Conservation (phyloP, 2,888 invertebrate species). For the Drymonia ruficornis region DNA sequence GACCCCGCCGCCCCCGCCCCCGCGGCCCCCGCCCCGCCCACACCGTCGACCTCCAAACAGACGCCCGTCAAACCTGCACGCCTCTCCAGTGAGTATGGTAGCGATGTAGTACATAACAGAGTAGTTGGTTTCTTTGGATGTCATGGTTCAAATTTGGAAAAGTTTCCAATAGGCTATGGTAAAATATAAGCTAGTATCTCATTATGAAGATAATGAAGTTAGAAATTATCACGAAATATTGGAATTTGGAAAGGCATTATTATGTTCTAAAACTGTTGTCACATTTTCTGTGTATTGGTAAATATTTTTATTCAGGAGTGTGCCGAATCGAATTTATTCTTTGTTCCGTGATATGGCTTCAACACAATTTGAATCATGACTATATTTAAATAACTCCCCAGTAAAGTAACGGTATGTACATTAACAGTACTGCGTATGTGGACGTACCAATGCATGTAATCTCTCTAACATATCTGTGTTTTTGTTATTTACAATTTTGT, state of each 20-base stretch:
- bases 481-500: conserved; percentile 53
- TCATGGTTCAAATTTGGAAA: conserved; percentile 39
- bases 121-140: conserved; percentile 13
- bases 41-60: conserved; percentile 66
- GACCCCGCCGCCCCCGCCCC: conserved; percentile 37
- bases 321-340: too few species aligned
- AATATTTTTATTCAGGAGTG: too few species aligned
- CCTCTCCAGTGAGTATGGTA: conserved; percentile 75
- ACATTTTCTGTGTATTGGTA: too few species aligned
- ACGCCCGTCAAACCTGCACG: conserved; percentile 79
- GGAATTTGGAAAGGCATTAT: too few species aligned
- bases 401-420: conserved; percentile 29
- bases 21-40: conserved; percentile 41
- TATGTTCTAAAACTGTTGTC: too few species aligned
- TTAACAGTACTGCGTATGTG: conserved; percentile 37
- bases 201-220: too few species aligned
- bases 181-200: background rate
- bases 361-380: conserved; percentile 37
- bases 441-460: conserved; percentile 45
- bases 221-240: too few species aligned
- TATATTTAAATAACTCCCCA: conserved; percentile 24
- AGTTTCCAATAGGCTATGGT: background rate
- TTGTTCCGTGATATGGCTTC: too few species aligned
- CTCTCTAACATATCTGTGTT: conserved; percentile 61
- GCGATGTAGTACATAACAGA: conserved; percentile 28